Evolutionary conservation across 2,797 vertebrate genomes (phyloP), one percentile per base, ranked within the genome.

Genomic region (Sebastes cheni): DNA sequence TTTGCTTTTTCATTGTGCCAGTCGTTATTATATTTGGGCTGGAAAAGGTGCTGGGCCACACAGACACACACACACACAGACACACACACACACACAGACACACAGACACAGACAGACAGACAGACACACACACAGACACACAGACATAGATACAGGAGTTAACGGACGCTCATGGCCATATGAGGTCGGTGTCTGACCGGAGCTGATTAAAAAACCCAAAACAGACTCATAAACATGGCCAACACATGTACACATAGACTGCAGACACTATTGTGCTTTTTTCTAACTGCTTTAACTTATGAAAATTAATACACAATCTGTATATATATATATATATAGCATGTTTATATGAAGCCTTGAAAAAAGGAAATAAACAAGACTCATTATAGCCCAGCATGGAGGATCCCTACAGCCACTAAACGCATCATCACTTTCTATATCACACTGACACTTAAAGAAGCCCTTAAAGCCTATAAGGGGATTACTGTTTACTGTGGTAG

Each of bases 121-220:
- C 23, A 46, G 10, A 32, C 34, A 68, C 29, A 73, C 65, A 66
- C 22, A 61, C 72, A 32, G 56, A 27, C 64, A 55, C 64, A 62
- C 58, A 65, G 4, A 23, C 2, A 65, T 3, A 56, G 23, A 14
- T 22, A 25, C 5, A 25, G 11, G 80, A 54, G 59, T 56, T 88
- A 95, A 95, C 94, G 90, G 95, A 93, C 94, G 86, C 91, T 82
- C 20, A n/a, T 72, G 86, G 79, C 87, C 93, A 94, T 88, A 91
- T 92, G 93, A 95, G 86, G 79, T 27, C 82, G 71, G 72, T 79
- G 88, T 90, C 83, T 89, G 88, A 87, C 74, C 78, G 73, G 75
- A 22, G 67, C 54, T 85, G 82, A 91, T 91, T 90, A 82, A 84
- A 60, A 75, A 87, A 71, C 10, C n/a, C 72, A 62, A 72, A 84